Evolutionary conservation across 2,113 vertebrate species (phyloP), one percentile per base, ranked within the genome.

Genomic region (Percopsis transmontana): DNA sequence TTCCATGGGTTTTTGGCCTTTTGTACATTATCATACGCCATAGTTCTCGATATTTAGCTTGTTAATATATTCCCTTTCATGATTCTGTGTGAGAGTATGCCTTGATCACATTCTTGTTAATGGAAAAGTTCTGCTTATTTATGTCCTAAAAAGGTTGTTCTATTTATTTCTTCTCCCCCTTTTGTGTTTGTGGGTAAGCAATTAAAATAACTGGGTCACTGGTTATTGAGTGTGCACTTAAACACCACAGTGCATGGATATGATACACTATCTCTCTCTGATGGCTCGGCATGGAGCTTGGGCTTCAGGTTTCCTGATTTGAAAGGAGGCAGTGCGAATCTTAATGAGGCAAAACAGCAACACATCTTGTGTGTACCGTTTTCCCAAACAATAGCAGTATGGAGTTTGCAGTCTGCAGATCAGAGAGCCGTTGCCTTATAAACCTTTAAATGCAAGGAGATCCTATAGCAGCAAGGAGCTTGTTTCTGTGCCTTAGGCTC

Each of bases 181-280:
- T 87, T 85, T 88, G 83, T 87, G 86, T 91, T 90, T 89, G 76
- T 79, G 85, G 82, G 78, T 92, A 85, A 87, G 89, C 89, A 92
- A 92, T 92, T 92, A 90, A 91, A 91, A 89, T 79, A 92, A 90
- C 81, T 92, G 84, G 91, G 91, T 91, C 91, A 86, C 81, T 78
- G 81, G 74, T 88, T 85, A 87, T 87, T 86, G 85, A 89, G 88
- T 76, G 81, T 77, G 62, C 76, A 80, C 81, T 85, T 74, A 64
- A 82, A 72, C 76, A 56, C 72, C 74, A 65, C 74, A 65, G 67
- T 68, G 80, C 50, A 33, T 67, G 70, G 68, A 64, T 77, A 70
- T 77, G 62, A 68, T 68, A 84, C 65, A 64, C 58, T 83, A 84
- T 87, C 53, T 77, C 75, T 81, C 58, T 68, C 79, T 68, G 74